These are phyloP conservation scores for Meta bourneti DNA, from an alignment of 2,888 invertebrate genomes.

Conservation along the genomic window DNA sequence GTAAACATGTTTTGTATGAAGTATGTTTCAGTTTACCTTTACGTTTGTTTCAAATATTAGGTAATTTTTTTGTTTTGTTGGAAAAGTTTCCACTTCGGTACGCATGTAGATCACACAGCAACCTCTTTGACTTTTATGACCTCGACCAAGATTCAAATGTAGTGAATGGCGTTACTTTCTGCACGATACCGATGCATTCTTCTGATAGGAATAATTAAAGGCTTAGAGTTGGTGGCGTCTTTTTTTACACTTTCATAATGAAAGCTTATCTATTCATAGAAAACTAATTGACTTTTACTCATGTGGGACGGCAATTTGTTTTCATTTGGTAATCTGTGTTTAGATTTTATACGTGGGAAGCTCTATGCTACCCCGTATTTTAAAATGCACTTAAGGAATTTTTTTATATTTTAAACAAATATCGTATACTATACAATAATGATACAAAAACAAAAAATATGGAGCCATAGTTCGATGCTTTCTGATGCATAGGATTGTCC, in stretches of 20 bases:
- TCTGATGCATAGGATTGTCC: too few relatives aligned
- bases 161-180: slow-evolving; percentile 53
- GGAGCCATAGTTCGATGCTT: too few relatives aligned
- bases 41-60: neutral
- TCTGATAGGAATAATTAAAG: slow-evolving; percentile 26
- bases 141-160: slow-evolving; percentile 42
- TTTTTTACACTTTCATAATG: neutral
- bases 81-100: neutral
- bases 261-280: neutral
- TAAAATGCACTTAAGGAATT: too few relatives aligned
- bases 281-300: neutral
- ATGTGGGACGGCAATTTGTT: neutral
- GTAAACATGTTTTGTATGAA: neutral
- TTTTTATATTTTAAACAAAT: too few relatives aligned
- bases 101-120: slow-evolving; percentile 33
- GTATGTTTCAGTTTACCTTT: neutral
- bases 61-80: slow-evolving; percentile 9
- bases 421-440: too few relatives aligned
- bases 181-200: slow-evolving; percentile 37
- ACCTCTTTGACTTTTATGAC: slow-evolving; percentile 12
- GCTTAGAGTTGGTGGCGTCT: slow-evolving; percentile 27
- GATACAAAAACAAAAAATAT: too few relatives aligned
- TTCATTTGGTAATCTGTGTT: neutral
- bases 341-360: neutral
- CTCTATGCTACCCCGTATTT: too few relatives aligned